A percentile compares a stretch with the other conserved stretches of the same genome.
Conservation (phyloP, 2,797 vertebrate species). For the Kryptopterus vitreolus region DNA sequence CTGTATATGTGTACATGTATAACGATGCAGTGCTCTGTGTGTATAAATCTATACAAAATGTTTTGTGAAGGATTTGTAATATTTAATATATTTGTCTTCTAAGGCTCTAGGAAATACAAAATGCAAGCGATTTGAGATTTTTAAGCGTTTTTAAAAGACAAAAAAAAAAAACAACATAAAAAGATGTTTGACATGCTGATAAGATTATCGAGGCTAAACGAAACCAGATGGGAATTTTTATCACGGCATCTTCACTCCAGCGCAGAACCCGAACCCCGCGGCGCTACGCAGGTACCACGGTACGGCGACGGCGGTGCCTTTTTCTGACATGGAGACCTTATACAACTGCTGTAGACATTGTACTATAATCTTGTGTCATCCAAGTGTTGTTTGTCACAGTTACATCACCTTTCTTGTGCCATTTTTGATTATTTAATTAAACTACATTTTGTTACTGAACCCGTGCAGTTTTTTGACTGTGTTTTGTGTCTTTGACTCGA, state of each 20-base stretch:
- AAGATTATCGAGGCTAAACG: constrained; percentile 36
- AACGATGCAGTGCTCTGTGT: constrained; percentile 69
- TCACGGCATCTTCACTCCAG: constrained; percentile 47
- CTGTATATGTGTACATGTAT: constrained; percentile 76
- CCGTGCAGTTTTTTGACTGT: neutral
- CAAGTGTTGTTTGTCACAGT: constrained; percentile 58
- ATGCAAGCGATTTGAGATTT: constrained; percentile 62
- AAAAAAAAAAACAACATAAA: neutral
- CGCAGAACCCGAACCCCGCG: constrained; percentile 61
- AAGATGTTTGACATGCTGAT: constrained; percentile 50
- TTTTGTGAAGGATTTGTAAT: constrained; percentile 80
- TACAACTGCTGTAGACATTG: constrained; percentile 60
- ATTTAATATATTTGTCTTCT: constrained; percentile 83
- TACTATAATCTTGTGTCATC: constrained; percentile 57
- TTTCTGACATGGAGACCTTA: constrained; percentile 54
- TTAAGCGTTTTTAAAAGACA: constrained; percentile 56
- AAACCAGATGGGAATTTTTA: constrained; percentile 46
- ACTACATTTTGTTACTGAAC: constrained; percentile 59
- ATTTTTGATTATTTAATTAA: constrained; percentile 63
- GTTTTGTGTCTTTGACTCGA: neutral
- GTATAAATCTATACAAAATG: constrained; percentile 74
- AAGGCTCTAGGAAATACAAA: constrained; percentile 72
- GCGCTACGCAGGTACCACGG: constrained; percentile 46
- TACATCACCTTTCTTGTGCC: constrained; percentile 59
- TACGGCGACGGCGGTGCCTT: constrained; percentile 50